phyloP scores from a whole-genome alignment of 35 echinoderm and acorn worm genomes.

The Patiria miniata region DNA sequence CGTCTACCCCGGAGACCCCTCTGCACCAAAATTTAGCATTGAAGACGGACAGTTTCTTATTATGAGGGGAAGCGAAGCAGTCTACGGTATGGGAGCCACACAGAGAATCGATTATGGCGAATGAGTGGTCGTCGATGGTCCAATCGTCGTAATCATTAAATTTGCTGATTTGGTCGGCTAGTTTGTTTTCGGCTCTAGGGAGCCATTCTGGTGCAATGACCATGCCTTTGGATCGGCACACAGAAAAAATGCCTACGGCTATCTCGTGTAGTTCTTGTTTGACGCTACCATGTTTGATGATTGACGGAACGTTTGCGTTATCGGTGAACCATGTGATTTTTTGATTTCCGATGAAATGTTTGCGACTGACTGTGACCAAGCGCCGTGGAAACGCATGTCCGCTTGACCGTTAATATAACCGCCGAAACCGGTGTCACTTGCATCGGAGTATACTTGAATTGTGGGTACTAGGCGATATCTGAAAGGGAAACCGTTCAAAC shows the following conservation, averaged over 20 bases:
- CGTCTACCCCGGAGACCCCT: slow-evolving; percentile 16
- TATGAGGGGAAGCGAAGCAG: slow-evolving; percentile 37
- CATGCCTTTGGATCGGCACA: not conserved
- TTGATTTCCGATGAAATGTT: not conserved
- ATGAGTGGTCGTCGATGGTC: slow-evolving; percentile 22
- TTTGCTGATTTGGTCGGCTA: slow-evolving; percentile 45
- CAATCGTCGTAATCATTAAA: slow-evolving; percentile 46
- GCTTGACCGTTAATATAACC: not conserved
- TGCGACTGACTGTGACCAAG: slow-evolving; percentile 5
- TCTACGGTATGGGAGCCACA: slow-evolving; percentile 44
- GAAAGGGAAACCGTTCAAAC: slow-evolving; percentile 34
- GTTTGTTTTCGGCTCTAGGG: slow-evolving; percentile 36
- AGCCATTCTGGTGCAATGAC: slow-evolving; percentile 32
- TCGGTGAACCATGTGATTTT: slow-evolving; percentile 53
- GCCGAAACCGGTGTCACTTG: slow-evolving; percentile 38
- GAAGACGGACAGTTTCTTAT: slow-evolving; percentile 18
- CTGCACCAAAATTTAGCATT: slow-evolving; percentile 51
- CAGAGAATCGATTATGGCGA: slow-evolving; percentile 19
- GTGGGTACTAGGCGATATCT: slow-evolving; percentile 22
- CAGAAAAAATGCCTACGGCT: slow-evolving; percentile 11
- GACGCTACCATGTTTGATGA: slow-evolving; percentile 20
- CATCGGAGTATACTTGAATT: slow-evolving; percentile 40
- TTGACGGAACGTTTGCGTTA: slow-evolving; percentile 33
- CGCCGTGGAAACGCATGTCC: slow-evolving; percentile 25
- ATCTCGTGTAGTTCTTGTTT: slow-evolving; percentile 33